These are phyloP conservation scores for Coranthus polyacanthus DNA, from an alignment of 2,797 vertebrate genomes.

Conservation along the genomic window DNA sequence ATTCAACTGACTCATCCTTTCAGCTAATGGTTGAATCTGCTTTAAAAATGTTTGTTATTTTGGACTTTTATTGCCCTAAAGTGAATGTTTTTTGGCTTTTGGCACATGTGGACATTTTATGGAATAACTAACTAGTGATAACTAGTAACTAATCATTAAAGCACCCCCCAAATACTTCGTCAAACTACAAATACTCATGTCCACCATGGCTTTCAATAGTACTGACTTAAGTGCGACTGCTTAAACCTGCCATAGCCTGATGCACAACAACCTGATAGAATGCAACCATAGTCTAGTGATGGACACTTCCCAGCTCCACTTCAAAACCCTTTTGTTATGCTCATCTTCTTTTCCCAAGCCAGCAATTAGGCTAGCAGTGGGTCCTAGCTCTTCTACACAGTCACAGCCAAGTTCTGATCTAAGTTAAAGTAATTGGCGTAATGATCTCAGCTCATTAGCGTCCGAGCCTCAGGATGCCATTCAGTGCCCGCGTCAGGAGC, in stretches of 20 bases:
- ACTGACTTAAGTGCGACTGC: conserved; percentile 25
- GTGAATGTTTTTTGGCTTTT: too few species aligned
- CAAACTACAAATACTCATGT: background rate
- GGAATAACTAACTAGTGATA: too few species aligned
- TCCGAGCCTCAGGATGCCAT: conserved; percentile 67
- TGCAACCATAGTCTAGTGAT: conserved; percentile 51
- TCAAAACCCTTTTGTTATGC: conserved; percentile 71
- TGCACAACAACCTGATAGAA: conserved; percentile 61
- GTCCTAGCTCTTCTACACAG: conserved; percentile 62
- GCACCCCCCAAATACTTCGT: conserved; percentile 3
- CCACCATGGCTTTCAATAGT: background rate
- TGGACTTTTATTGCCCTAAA: too few species aligned
- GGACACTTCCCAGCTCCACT: conserved; percentile 49
- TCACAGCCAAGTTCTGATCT: conserved; percentile 80
- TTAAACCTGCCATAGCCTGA: conserved; percentile 19
- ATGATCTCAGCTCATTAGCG: conserved; percentile 82
- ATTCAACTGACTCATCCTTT: too few species aligned
- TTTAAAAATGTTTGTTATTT: too few species aligned
- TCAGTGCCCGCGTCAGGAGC: conserved; percentile 60
- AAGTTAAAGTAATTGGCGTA: conserved; percentile 84
- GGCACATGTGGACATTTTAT: too few species aligned
- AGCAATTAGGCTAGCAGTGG: conserved; percentile 76
- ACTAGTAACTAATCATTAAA: too few species aligned
- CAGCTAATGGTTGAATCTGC: too few species aligned
- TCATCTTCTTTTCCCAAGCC: conserved; percentile 66